Conservation (phyloP, 1,140 invertebrate species). For the Pararge aegeria region DNA sequence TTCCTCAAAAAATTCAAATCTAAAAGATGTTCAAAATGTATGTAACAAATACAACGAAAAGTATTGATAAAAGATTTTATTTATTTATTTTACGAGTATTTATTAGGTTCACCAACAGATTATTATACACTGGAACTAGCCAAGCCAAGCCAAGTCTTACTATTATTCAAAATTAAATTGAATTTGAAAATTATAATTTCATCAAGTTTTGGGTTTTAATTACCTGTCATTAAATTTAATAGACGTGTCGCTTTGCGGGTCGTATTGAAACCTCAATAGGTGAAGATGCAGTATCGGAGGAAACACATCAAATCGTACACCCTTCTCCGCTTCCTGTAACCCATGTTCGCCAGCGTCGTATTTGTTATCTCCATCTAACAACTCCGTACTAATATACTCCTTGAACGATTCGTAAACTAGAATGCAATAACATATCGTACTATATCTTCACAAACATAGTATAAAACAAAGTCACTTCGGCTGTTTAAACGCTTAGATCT, state of each 20-base stretch:
- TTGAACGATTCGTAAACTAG: constrained; percentile 97
- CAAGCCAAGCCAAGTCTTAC: too few relatives aligned
- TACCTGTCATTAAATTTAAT: constrained; percentile 99
- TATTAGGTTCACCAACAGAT: too few relatives aligned
- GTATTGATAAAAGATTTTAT: too few relatives aligned
- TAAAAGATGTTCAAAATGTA: too few relatives aligned
- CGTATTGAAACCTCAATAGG: constrained; percentile 99
- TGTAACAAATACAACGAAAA: constrained; percentile 10
- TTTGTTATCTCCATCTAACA: constrained; percentile 99
- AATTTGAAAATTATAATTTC: too few relatives aligned
- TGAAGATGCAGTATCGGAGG: constrained; percentile 99
- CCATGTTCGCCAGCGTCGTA: constrained; percentile 99
- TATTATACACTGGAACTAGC: too few relatives aligned
- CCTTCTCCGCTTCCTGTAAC: constrained; percentile 98
- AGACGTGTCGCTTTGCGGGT: constrained; percentile 93
- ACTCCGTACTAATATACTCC: constrained; percentile 97
- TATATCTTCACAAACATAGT: too few relatives aligned
- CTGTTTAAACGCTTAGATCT: too few relatives aligned
- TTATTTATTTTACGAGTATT: too few relatives aligned
- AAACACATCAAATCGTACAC: constrained; percentile 96
- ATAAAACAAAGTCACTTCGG: too few relatives aligned
- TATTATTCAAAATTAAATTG: too few relatives aligned
- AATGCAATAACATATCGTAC: neutral
- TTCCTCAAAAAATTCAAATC: constrained; percentile 97
- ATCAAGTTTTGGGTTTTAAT: too few relatives aligned